These are phyloP conservation scores for Wiebesia pumilae DNA, from an alignment of 1,140 invertebrate species.

Conservation along the genomic window DNA sequence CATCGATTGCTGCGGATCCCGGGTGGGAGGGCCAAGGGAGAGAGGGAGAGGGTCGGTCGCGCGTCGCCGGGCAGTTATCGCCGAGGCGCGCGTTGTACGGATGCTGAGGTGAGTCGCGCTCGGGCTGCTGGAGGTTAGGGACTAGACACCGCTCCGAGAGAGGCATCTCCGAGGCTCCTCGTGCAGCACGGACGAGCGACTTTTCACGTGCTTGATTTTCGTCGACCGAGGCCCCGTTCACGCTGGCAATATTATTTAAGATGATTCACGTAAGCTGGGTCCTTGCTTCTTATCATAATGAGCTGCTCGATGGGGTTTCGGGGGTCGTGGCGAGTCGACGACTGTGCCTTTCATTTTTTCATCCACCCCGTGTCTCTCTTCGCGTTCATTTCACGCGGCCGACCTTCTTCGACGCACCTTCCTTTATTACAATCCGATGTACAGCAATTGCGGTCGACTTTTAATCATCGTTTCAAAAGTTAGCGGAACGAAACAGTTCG, in stretches of 20 bases:
- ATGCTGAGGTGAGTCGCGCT: background rate
- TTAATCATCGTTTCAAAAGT: too few relatives aligned
- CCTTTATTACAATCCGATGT: too few relatives aligned
- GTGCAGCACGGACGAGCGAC: too few relatives aligned
- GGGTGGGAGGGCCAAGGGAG: background rate
- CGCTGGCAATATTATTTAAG: background rate
- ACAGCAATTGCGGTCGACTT: too few relatives aligned
- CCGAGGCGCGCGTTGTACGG: background rate
- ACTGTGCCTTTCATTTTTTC: too few relatives aligned
- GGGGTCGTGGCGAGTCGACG: background rate
- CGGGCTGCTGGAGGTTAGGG: background rate
- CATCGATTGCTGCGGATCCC: constrained; percentile 9
- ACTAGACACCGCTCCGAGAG: too few relatives aligned
- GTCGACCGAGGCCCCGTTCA: background rate
- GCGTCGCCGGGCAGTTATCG: constrained; percentile 1
- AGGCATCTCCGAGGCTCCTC: too few relatives aligned
- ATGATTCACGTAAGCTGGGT: background rate
- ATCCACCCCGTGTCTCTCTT: too few relatives aligned
- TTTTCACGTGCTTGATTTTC: too few relatives aligned
- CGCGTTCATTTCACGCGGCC: background rate
- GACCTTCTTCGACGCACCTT: too few relatives aligned
- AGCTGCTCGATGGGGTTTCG: background rate
- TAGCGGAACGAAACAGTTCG: too few relatives aligned
- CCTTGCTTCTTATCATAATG: background rate
- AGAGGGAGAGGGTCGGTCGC: constrained; percentile 15